Evolutionary conservation across 2,797 vertebrate species (phyloP).

Genomic region (Cynopterus sphinx): DNA sequence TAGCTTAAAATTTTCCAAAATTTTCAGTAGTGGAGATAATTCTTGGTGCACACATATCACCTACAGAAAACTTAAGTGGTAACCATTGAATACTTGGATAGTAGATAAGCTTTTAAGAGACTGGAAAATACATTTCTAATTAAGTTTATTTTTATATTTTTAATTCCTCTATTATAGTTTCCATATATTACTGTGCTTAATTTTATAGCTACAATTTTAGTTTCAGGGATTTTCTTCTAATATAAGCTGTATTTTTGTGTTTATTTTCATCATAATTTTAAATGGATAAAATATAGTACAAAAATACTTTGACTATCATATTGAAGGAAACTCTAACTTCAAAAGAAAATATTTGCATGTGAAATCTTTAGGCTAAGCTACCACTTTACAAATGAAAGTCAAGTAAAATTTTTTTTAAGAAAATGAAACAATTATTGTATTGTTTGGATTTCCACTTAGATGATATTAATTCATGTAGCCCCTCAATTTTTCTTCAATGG

Average conservation of each 20-base stretch:
- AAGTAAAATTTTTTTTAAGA: neutral
- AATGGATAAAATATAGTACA: neutral
- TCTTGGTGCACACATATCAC: neutral
- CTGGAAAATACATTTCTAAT: neutral
- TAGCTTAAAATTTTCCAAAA: neutral
- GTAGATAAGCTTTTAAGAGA: neutral
- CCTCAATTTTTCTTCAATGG: neutral
- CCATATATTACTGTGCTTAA: neutral
- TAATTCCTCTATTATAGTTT: neutral
- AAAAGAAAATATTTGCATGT: conserved; percentile 23
- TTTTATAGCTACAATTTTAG: neutral
- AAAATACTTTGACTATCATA: neutral
- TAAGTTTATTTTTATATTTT: neutral
- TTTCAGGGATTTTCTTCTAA: neutral
- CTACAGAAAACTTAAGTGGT: neutral
- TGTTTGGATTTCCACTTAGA: conserved; percentile 8
- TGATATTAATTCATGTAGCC: neutral
- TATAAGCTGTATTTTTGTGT: neutral
- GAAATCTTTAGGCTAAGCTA: neutral
- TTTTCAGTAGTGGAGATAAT: neutral
- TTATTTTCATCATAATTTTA: conserved; percentile 26
- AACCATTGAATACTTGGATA: neutral
- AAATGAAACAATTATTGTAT: conserved; percentile 35
- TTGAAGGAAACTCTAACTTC: neutral
- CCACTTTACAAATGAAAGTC: conserved; percentile 1